Percentiles rank a stretch among this genome's conserved stretches.
Evolutionary conservation across 2,113 vertebrate genomes (phyloP).

Genomic region (Lasiurus borealis): DNA sequence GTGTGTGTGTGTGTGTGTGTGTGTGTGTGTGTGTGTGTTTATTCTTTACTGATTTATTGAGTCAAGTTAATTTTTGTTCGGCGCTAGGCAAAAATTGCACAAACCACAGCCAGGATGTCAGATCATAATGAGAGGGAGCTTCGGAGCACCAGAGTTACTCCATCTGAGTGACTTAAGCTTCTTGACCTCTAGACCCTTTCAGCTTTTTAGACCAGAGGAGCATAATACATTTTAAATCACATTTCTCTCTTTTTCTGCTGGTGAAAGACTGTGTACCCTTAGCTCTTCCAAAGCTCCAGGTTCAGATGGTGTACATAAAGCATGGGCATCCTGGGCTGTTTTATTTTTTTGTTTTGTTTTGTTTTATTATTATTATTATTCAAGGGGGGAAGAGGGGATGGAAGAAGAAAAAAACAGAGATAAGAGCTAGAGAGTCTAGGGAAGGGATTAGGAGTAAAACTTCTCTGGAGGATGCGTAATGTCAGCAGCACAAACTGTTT

Average conservation of each 20-base stretch:
- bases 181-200: neutral
- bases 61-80: constrained; percentile 27
- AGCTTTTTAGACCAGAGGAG: constrained; percentile 22
- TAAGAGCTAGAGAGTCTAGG: neutral
- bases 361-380: neutral
- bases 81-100: neutral
- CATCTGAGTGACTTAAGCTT: constrained; percentile 29
- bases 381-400: neutral
- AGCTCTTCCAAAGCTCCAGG: neutral
- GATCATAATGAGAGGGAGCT: neutral
- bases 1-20: neutral
- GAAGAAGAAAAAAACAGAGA: neutral
- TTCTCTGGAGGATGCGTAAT: constrained; percentile 57
- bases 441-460: constrained; percentile 61
- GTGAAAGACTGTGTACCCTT: neutral
- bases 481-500: constrained; percentile 64
- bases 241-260: neutral
- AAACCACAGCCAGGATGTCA: neutral
- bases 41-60: neutral
- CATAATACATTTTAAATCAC: neutral
- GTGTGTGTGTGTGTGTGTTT: neutral
- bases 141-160: neutral
- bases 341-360: constrained; percentile 60
- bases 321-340: constrained; percentile 63
- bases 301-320: neutral